These are phyloP conservation scores for Pterois miles DNA, from an alignment of 2,797 vertebrate species.

Conservation along the genomic window DNA sequence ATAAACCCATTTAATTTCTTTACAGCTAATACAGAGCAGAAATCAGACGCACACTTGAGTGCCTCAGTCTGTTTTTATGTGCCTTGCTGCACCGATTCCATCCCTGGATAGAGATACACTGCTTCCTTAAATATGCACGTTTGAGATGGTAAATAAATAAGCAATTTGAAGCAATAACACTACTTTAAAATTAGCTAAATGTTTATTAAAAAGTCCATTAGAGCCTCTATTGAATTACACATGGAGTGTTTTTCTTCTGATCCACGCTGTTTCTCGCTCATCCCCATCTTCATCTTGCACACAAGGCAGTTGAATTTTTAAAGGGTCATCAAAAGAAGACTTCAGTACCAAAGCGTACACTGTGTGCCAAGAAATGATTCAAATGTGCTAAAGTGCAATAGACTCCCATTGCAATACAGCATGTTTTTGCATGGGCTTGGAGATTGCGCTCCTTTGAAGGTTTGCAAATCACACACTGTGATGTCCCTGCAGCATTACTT, in stretches of 20 bases:
- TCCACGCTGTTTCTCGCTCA: neutral
- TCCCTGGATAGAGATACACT: neutral
- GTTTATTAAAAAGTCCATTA: neutral
- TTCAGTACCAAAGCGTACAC: neutral
- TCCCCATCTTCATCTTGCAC: slow-evolving; percentile 6
- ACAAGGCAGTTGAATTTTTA: neutral
- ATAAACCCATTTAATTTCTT: neutral
- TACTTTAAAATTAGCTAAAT: neutral
- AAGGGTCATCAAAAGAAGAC: slow-evolving; percentile 16
- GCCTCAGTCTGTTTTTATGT: slow-evolving; percentile 13
- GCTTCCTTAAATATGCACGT: neutral
- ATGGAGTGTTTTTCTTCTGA: neutral
- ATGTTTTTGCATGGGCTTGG: neutral
- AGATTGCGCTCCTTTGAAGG: neutral
- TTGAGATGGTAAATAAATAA: slow-evolving; percentile 1
- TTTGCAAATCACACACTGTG: neutral
- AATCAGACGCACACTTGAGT: neutral
- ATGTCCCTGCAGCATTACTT: neutral
- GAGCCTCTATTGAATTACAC: neutral
- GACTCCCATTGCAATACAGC: neutral
- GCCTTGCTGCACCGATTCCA: neutral
- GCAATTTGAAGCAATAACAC: neutral
- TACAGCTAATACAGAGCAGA: neutral
- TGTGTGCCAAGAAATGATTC: neutral
- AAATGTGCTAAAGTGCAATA: neutral